phyloP scores from a whole-genome alignment of 30 jellyfish, hydroid and myxozoan species.

The Turritopsis rubra region DNA sequence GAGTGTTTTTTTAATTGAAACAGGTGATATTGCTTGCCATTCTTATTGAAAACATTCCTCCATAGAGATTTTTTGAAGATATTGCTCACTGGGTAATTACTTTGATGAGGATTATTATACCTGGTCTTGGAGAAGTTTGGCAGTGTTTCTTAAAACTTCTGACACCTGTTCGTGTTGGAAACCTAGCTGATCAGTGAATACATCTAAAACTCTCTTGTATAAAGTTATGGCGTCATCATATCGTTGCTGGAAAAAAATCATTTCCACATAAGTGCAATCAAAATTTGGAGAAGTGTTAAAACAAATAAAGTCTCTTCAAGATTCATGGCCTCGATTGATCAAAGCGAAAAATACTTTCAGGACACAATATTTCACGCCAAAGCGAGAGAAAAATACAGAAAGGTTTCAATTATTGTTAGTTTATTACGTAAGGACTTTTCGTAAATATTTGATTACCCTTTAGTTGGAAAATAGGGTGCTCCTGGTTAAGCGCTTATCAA shows the following conservation, averaged over 20 bases:
- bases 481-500: no score
- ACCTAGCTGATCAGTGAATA: constrained; percentile 21
- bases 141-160: constrained; percentile 29
- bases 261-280: not conserved
- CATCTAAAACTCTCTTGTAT: constrained; percentile 5
- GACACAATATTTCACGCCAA: no score
- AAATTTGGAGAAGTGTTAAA: not conserved
- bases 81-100: not conserved
- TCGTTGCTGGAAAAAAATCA: constrained; percentile 6
- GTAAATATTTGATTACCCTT: no score
- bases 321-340: not conserved
- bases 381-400: no score
- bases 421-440: no score
- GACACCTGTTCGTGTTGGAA: constrained; percentile 30
- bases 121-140: constrained; percentile 31
- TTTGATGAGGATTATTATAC: not conserved
- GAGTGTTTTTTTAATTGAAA: no score
- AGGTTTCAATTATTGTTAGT: no score
- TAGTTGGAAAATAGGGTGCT: no score
- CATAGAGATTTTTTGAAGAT: not conserved
- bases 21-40: no score
- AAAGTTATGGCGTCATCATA: constrained; percentile 29
- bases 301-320: not conserved
- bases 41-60: not conserved
- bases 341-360: no score